Base-by-base conservation (phyloP, 2,888 invertebrate species). In the Zygogramma bicolorata region DNA sequence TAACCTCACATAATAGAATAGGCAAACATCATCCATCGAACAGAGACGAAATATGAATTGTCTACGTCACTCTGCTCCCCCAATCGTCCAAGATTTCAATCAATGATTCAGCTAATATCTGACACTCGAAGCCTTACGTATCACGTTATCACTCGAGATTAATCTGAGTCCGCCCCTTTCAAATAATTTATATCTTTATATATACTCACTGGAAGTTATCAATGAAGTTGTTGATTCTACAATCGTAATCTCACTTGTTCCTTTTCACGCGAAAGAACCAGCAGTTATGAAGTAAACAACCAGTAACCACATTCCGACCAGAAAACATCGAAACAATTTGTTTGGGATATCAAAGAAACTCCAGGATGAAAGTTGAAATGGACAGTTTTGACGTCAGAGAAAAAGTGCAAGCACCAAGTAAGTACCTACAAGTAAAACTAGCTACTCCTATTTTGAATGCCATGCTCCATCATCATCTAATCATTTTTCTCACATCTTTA, bases 201-300 rank as follows among this genome's bases (percentile, higher is more conserved):
- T 71, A 62, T 66, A 70, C n/a, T 38, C 20, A 46, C 46, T 58
- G 29, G 46, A 65, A 73, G 73, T 73, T 69, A 73, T 73, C 73
- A 66, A 69, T 73, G 68, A 68, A 69, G 69, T 73, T 73, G 69
- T 73, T 73, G 73, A 73, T 73, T 61, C 61, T 61, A 42, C 57
- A 68, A 73, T 61, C 61, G 18, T 68, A 31, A 69, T 65, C 58
- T 69, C 62, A 69, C 62, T 73, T 61, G 73, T 62, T 73, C 27
- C 46, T 13, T 63, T 49, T 18, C 27, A 15, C 27, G 46, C 53
- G 38, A 38, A 18, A 58, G 62, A 66, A 29, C 29, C 25, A 22
- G 31, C 73, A 69, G n/a, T 66, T 68, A 69, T 73, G 73, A 69
- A 69, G 71, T 71, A 71, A 71, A 68, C 40, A 61, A 20, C 34